Evolutionary conservation across 2,888 invertebrate genomes (phyloP).

Genomic region (Netelia inedita): DNA sequence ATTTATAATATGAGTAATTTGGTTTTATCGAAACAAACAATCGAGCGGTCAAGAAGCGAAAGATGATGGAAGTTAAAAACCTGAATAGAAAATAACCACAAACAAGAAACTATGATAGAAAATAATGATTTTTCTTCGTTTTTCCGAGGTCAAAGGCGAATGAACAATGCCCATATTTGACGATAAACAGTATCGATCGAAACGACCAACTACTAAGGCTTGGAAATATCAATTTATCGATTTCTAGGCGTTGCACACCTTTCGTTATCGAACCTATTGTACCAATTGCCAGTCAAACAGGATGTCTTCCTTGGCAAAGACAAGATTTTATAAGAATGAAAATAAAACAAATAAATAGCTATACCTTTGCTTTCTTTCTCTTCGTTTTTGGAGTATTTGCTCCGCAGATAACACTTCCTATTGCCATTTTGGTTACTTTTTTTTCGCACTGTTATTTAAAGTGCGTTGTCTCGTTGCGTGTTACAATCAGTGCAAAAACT

Average conservation of each 20-base stretch:
- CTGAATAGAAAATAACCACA: too few relatives aligned
- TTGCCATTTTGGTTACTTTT: conserved; percentile 78
- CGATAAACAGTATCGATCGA: too few relatives aligned
- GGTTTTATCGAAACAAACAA: not conserved
- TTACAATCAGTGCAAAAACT: conserved; percentile 74
- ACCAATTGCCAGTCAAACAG: not conserved
- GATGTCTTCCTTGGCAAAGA: not conserved
- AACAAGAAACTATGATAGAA: too few relatives aligned
- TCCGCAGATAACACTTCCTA: conserved; percentile 83
- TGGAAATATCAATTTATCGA: not conserved
- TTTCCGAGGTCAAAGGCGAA: too few relatives aligned
- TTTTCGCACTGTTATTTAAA: conserved; percentile 26
- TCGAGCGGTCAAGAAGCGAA: too few relatives aligned
- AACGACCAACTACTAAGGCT: not conserved
- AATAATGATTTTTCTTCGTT: too few relatives aligned
- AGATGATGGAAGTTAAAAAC: too few relatives aligned
- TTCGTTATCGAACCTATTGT: not conserved
- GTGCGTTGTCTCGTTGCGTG: conserved; percentile 73
- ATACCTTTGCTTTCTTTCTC: conserved; percentile 83
- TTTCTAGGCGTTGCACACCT: not conserved
- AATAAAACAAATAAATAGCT: conserved; percentile 48
- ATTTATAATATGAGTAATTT: conserved; percentile 3
- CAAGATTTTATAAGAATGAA: conserved; percentile 5
- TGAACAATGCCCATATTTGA: too few relatives aligned
- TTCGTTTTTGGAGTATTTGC: conserved; percentile 82